Evolutionary conservation across 2,113 vertebrate species (phyloP).

Genomic region (Gasterosteus nipponicus): DNA sequence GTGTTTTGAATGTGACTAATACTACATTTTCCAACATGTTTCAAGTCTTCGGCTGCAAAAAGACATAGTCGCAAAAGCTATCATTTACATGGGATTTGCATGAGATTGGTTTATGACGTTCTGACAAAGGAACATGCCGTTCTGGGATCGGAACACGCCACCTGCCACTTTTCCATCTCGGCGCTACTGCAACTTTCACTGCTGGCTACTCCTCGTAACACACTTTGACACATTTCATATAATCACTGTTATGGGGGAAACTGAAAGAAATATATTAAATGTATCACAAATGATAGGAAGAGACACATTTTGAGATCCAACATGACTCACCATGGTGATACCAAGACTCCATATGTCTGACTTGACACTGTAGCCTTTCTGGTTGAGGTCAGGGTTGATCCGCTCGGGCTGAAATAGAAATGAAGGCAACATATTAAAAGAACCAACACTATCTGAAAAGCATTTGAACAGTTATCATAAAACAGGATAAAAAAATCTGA

Average conservation of each 20-base stretch:
- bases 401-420: conserved; percentile 89
- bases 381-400: conserved; percentile 98
- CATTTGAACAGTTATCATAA: neutral
- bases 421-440: conserved; percentile 2
- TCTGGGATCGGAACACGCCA: too few relatives aligned
- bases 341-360: conserved; percentile 99
- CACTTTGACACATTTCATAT: neutral
- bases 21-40: too few relatives aligned
- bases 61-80: too few relatives aligned
- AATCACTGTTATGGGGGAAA: neutral
- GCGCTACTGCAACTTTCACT: neutral
- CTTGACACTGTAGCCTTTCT: conserved; percentile 98
- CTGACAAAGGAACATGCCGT: too few relatives aligned
- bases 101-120: too few relatives aligned
- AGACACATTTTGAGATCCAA: neutral
- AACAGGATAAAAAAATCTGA: neutral
- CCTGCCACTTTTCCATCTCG: too few relatives aligned
- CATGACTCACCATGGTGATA: conserved; percentile 91
- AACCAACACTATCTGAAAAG: neutral
- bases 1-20: too few relatives aligned
- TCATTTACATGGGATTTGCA: too few relatives aligned
- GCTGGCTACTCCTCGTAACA: neutral
- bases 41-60: too few relatives aligned
- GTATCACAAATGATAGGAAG: neutral
- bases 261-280: neutral